Evolutionary conservation across 2,888 invertebrate genomes (phyloP).

Genomic region (Campaea margaritaria): DNA sequence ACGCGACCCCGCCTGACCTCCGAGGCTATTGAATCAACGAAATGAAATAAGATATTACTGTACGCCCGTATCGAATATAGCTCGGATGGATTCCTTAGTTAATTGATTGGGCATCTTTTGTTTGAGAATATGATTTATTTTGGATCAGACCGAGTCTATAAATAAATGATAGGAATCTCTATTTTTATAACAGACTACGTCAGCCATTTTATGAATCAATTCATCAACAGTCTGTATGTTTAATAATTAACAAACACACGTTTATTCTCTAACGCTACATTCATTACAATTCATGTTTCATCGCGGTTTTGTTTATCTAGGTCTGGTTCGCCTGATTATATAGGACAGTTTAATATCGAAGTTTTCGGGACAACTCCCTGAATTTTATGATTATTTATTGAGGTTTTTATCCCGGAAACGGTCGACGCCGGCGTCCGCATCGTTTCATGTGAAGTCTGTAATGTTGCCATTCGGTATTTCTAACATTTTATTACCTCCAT

Average conservation of each 20-base stretch:
- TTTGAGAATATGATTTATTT: background rate
- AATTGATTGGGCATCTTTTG: slow-evolving; percentile 19
- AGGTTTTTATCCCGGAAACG: slow-evolving; percentile 33
- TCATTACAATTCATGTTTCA: slow-evolving; percentile 2
- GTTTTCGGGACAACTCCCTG: slow-evolving; percentile 28
- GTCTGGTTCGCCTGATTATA: slow-evolving; percentile 16
- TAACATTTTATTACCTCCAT: slow-evolving; percentile 25
- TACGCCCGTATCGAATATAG: slow-evolving; percentile 18
- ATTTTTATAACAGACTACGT: too few relatives aligned
- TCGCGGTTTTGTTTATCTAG: slow-evolving; percentile 13
- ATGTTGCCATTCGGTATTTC: slow-evolving; percentile 32
- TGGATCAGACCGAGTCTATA: background rate
- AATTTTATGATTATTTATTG: slow-evolving; percentile 36
- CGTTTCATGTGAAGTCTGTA: slow-evolving; percentile 36
- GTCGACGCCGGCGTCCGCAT: slow-evolving; percentile 14
- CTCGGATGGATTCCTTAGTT: slow-evolving; percentile 10
- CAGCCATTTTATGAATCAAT: too few relatives aligned
- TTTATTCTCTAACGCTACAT: background rate
- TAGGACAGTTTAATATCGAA: slow-evolving; percentile 28
- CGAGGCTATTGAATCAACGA: slow-evolving; percentile 23
- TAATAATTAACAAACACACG: too few relatives aligned
- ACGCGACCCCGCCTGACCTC: slow-evolving; percentile 38
- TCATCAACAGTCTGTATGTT: background rate
- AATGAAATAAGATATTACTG: slow-evolving; percentile 14
- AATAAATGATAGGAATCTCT: too few relatives aligned